Conservation (phyloP, 92 coral and sea anemone genomes). For the Porites lobata region DNA sequence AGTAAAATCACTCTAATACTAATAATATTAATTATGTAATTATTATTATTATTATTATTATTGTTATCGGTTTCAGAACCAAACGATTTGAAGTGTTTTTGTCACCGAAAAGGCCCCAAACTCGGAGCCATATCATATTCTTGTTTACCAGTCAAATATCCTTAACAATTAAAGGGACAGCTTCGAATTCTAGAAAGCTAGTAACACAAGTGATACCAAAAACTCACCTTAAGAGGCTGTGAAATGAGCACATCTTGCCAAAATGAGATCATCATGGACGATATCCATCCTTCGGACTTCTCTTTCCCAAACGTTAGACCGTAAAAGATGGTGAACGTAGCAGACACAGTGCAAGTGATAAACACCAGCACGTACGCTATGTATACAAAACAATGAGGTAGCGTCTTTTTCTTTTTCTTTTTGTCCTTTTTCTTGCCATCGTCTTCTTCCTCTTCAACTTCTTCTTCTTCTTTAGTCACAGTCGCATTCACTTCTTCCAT, state of each 20-base stretch:
- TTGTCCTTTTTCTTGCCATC: slow-evolving; percentile 50
- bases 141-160: no score
- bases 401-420: slow-evolving; percentile 79
- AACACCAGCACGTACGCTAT: slow-evolving; percentile 85
- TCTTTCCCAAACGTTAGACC: slow-evolving; percentile 97
- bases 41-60: no score
- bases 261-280: slow-evolving; percentile 98
- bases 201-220: no score
- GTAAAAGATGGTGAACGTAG: slow-evolving; percentile 92
- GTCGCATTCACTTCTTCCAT: slow-evolving; percentile 32
- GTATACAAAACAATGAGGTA: slow-evolving; percentile 84
- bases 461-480: slow-evolving; percentile 63
- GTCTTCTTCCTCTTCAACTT: slow-evolving; percentile 3
- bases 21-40: no score
- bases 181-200: no score
- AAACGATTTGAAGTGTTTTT: no score
- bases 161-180: no score
- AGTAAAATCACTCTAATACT: no score
- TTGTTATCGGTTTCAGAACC: no score
- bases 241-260: slow-evolving; percentile 99
- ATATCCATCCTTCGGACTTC: slow-evolving; percentile 94
- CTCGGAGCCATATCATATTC: no score
- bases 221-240: slow-evolving; percentile 85
- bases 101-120: no score
- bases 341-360: slow-evolving; percentile 85